Percentiles rank a stretch among this genome's conserved stretches.
Evolutionary conservation across 2,113 vertebrate species (phyloP).

Genomic region (Oriolus oriolus): DNA sequence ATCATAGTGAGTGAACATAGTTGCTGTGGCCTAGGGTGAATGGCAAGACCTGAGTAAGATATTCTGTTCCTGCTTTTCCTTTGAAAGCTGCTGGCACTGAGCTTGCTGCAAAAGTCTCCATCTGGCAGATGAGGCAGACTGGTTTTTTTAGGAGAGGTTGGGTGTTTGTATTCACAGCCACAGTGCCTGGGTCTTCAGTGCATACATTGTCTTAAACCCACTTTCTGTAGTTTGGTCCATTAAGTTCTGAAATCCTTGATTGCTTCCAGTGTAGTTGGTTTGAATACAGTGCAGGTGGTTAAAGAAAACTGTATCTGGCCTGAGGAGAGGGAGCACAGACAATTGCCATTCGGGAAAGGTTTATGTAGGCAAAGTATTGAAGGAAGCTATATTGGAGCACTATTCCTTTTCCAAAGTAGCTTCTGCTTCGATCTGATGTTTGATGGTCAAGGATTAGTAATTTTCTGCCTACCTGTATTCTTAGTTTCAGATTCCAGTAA

Average conservation of each 20-base stretch:
- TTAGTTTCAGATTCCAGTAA: neutral
- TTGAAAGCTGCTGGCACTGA: neutral
- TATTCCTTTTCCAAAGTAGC: neutral
- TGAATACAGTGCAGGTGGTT: neutral
- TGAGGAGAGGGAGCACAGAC: neutral
- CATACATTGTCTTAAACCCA: neutral
- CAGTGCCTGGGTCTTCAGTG: neutral
- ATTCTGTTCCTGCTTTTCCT: neutral
- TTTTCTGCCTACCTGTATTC: neutral
- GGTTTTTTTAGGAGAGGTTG: fast-evolving
- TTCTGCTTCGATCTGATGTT: neutral
- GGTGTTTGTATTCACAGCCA: neutral
- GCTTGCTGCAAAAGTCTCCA: neutral
- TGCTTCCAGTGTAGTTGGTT: neutral
- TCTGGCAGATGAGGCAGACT: neutral
- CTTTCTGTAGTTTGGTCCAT: neutral
- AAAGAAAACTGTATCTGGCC: neutral
- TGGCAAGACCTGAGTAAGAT: neutral
- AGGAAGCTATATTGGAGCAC: neutral
- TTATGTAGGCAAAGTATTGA: neutral
- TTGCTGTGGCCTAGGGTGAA: neutral
- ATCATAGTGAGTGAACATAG: fast-evolving
- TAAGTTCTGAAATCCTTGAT: neutral
- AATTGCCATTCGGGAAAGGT: neutral
- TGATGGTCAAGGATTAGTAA: neutral